A percentile compares a stretch with the other conserved stretches of the same genome.
phyloP scores from a whole-genome alignment of 1,140 invertebrate species.

The Drosophila nikananu region DNA sequence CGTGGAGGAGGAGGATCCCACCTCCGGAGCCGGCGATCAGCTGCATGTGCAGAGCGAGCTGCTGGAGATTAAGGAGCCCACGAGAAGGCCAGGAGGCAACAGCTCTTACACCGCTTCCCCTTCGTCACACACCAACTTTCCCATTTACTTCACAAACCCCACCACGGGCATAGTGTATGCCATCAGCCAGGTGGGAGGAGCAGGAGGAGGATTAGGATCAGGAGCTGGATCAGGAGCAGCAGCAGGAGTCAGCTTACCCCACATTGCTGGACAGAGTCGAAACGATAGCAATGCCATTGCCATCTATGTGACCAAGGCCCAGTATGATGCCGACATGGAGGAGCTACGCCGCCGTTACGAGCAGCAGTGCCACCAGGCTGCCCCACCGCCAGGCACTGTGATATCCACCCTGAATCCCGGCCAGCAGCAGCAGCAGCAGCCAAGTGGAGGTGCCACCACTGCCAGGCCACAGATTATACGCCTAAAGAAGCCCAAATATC shows the following conservation, averaged over 20 bases:
- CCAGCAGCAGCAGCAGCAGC: not conserved
- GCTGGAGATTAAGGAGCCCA: conserved; percentile 47
- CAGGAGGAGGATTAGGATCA: not conserved
- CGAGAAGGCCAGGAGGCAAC: not conserved
- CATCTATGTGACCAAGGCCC: conserved; percentile 78
- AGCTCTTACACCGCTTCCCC: not conserved
- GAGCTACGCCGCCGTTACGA: conserved; percentile 61
- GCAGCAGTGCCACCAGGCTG: conserved; percentile 43
- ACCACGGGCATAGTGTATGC: conserved; percentile 79
- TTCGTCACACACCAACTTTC: conserved; percentile 37
- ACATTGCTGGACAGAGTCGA: conserved; percentile 16
- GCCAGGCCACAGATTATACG: conserved; percentile 75
- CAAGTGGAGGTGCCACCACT: conserved; percentile 34
- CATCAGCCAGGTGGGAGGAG: conserved; percentile 71
- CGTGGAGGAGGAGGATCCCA: conserved; percentile 33
- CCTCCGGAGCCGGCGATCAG: not conserved
- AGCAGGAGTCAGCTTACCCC: not conserved
- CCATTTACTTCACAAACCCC: conserved; percentile 80
- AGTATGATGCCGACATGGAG: conserved; percentile 72
- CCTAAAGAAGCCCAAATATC: conserved; percentile 54
- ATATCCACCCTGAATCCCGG: conserved; percentile 43
- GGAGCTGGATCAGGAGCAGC: not conserved
- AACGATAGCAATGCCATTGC: conserved; percentile 63
- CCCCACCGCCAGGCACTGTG: conserved; percentile 13
- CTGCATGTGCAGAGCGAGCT: conserved; percentile 63